Evolutionary conservation across 2,113 vertebrate genomes (phyloP).

Genomic region (Pelodiscus sinensis): DNA sequence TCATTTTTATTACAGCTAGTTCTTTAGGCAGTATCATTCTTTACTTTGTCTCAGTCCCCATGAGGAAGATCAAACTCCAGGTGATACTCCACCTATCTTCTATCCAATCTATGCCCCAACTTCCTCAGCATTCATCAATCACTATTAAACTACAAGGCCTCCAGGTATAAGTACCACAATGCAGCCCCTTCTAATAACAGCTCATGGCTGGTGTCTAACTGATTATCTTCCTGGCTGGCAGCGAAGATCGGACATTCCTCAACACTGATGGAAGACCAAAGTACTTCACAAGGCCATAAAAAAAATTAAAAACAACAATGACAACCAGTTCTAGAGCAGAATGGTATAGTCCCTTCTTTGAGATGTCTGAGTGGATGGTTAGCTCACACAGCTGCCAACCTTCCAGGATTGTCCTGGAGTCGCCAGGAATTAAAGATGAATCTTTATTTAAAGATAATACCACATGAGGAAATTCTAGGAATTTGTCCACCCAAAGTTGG

Average conservation of each 20-base stretch:
- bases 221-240: background rate
- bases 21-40: background rate
- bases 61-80: background rate
- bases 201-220: background rate
- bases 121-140: background rate
- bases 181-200: background rate
- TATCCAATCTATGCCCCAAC: background rate
- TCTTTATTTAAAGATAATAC: too few relatives aligned
- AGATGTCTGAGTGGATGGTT: background rate
- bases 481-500: too few relatives aligned
- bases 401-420: too few relatives aligned
- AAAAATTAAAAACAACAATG: background rate
- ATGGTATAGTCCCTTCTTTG: constrained; percentile 1
- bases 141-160: background rate
- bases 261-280: background rate
- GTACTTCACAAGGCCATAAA: background rate
- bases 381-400: background rate
- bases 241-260: background rate
- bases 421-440: too few relatives aligned
- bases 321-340: background rate
- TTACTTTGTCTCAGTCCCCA: background rate
- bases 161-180: background rate
- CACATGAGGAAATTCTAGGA: too few relatives aligned
- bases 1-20: background rate
- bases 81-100: background rate